Evolutionary conservation across 2,113 vertebrate genomes (phyloP), one percentile per base, ranked within the genome.

Genomic region (Typhlomys cinereus): DNA sequence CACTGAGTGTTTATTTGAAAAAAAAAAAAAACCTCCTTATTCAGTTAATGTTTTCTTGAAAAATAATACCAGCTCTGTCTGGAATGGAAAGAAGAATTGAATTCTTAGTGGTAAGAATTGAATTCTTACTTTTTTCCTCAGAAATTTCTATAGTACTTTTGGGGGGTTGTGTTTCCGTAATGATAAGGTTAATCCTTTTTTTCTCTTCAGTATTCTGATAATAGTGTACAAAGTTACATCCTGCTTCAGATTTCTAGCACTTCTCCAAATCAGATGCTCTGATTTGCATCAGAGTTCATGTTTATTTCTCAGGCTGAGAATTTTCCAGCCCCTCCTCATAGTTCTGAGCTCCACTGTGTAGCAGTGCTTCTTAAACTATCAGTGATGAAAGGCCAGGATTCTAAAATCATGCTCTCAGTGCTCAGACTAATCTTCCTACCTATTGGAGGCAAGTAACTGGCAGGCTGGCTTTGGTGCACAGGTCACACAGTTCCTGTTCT

Each of bases 11-110:
- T 94, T 95, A 85, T 93, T 92, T 96, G 88, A 94, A 96, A 95
- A 93, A 84, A n/a, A n/a, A n/a, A n/a, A n/a, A n/a, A n/a, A n/a
- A n/a, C n/a, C 39, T 87, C 67, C 69, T 85, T 86, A 66, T 67
- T 95, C 85, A 69, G 59, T 91, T 92, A 94, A 92, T 90, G 82
- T 94, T 96, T 44, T 95, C 41, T 95, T 88, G 48, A 92, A 90
- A 95, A 92, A 95, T 90, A 95, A 95, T 80, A 94, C 64, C 85
- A 93, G 5, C 29, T 21, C 12, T 93, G 88, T 93, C 70, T 96
- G 67, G 39, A 88, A 93, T n/a, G 11, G 21, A 93, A 78, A 73
- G 25, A 70, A 83, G 61, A 87, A 93, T 25, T 66, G 78, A 85
- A 69, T 95, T 95, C 67, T 94, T 89, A 83, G 52, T 86, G 66